phyloP scores from a whole-genome alignment of 2,113 vertebrate genomes.

The Lasiurus cinereus region DNA sequence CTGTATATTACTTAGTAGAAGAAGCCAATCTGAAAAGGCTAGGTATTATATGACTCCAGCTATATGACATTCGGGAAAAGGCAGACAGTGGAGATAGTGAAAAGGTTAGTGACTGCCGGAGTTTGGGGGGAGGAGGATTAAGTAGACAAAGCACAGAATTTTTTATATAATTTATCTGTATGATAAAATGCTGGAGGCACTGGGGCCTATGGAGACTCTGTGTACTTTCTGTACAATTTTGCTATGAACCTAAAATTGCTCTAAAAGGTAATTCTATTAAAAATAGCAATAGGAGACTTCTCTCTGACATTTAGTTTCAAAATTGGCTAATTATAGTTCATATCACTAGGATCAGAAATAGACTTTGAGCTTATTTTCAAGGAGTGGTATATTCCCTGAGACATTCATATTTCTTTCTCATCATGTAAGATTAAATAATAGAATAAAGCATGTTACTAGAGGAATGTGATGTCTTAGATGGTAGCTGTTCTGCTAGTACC shows the following conservation, averaged over 20 bases:
- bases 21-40: slow-evolving; percentile 17
- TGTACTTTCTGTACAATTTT: not conserved
- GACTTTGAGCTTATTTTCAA: slow-evolving; percentile 41
- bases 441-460: not conserved
- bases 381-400: not conserved
- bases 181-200: not conserved
- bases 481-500: not conserved
- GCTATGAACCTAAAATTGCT: not conserved
- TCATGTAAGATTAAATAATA: slow-evolving; percentile 30
- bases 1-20: slow-evolving; percentile 9
- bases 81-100: not conserved
- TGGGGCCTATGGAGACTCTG: not conserved
- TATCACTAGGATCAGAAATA: not conserved
- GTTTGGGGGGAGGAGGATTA: not conserved
- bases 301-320: slow-evolving; percentile 29
- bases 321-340: not conserved
- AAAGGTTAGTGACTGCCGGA: not conserved
- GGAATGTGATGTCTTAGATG: not conserved
- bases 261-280: slow-evolving; percentile 9
- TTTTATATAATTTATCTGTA: slow-evolving; percentile 6
- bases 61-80: slow-evolving; percentile 22
- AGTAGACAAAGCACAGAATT: not conserved
- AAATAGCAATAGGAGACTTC: slow-evolving; percentile 24
- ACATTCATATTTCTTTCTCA: not conserved
- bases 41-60: not conserved